Base-by-base conservation (phyloP, 2,888 invertebrate genomes). In the Perithous albicinctus region DNA sequence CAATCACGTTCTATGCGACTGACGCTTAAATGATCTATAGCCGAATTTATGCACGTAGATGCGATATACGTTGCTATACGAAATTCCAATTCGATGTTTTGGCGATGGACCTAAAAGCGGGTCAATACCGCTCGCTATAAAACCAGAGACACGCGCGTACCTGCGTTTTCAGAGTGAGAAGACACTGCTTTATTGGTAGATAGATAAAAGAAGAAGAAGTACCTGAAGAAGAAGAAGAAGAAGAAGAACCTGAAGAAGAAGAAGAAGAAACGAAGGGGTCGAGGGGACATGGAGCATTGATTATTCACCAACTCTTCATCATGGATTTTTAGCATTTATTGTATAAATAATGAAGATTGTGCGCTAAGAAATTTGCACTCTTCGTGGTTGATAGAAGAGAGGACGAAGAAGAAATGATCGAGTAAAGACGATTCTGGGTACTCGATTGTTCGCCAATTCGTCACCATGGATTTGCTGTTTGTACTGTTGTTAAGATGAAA, bases 41-140 rank as follows among this genome's bases (percentile, higher is more conserved):
- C 43, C 61, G 46, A 43, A 43, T 20, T 10, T 32, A 41, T 54
- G 35, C 32, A 54, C 41, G 72, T 64, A 63, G 43, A 73, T 56
- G 66, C 43, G 77, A 81, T 75, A 81, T 75, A 75, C 54, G 74
- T 59, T 23, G 64, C 74, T 64, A n/a, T n/a, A 51, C 74, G 66
- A 82, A 82, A 82, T 82, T 82, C 82, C 78, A 51, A 82, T 82
- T 70, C 64, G 82, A 82, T 74, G 78, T 75, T 78, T 83, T 83
- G 81, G 81, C 83, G 81, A 78, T 83, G 83, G 73, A 81, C 81
- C 81, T 72, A 67, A 84, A 79, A 86, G 66, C 82, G 75, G 84
- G 82, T 80, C 83, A 81, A 86, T 76, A 82, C 46, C 78, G 76
- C 83, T 73, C 54, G 80, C 72, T 80, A 77, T 86, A 81, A n/a